Evolutionary conservation across 1,140 invertebrate genomes (phyloP).

Genomic region (Physella acuta): DNA sequence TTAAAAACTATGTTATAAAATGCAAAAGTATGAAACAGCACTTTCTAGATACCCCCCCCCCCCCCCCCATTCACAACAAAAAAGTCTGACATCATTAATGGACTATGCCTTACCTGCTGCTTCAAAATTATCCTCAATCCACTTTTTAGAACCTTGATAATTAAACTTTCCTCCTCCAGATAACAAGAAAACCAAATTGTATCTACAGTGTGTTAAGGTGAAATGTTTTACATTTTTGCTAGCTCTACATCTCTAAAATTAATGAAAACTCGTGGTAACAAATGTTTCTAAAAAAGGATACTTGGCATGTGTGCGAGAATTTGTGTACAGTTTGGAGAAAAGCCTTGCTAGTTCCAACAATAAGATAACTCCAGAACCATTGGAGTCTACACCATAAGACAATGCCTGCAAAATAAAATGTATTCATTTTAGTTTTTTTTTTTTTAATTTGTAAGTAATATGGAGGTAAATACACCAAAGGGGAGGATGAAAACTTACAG

Average conservation of each 20-base stretch:
- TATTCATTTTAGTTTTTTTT: background rate
- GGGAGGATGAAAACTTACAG: constrained; percentile 68
- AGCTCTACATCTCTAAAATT: background rate
- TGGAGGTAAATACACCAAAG: background rate
- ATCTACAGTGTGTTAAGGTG: constrained; percentile 48
- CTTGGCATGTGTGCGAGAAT: constrained; percentile 76
- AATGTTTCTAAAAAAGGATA: constrained; percentile 46
- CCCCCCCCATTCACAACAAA: too few species aligned
- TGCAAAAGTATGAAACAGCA: too few species aligned
- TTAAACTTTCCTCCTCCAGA: constrained; percentile 92
- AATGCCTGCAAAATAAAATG: constrained; percentile 68
- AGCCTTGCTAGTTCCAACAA: constrained; percentile 85
- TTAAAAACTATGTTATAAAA: too few species aligned
- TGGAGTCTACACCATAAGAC: constrained; percentile 85
- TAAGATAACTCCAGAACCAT: constrained; percentile 87
- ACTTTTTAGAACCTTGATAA: constrained; percentile 93
- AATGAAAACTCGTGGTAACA: background rate
- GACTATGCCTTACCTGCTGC: constrained; percentile 68
- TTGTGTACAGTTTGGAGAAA: constrained; percentile 88
- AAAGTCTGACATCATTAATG: too few species aligned
- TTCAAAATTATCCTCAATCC: constrained; percentile 91
- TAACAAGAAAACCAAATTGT: constrained; percentile 87
- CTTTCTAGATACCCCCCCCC: too few species aligned
- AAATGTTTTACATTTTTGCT: too few species aligned
- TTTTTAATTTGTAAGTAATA: background rate